Conservation (phyloP, 30 jellyfish, hydroid and myxozoan genomes). For the Turritopsis dohrnii region DNA sequence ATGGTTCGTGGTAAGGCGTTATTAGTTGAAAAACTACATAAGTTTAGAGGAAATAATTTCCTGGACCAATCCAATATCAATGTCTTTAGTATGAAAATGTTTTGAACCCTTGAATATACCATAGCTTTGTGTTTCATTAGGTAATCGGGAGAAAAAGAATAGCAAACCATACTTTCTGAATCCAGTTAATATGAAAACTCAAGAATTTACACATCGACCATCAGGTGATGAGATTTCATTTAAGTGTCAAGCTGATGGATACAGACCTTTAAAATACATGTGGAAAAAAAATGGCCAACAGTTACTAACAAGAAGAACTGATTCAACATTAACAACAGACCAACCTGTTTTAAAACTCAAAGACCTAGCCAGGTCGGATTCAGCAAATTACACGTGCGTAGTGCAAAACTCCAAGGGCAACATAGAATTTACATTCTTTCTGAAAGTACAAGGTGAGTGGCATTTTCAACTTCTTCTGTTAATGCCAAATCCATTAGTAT, state of each 20-base stretch:
- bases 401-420: conserved; percentile 49
- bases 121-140: not conserved
- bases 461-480: not conserved
- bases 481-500: not conserved
- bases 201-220: conserved; percentile 4
- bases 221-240: conserved; percentile 53
- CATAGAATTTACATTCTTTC: conserved; percentile 27
- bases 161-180: not conserved
- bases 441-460: conserved; percentile 52
- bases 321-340: conserved; percentile 16
- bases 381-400: conserved; percentile 66
- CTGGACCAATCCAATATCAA: not conserved
- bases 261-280: conserved; percentile 48
- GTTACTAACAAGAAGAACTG: conserved; percentile 47
- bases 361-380: conserved; percentile 33
- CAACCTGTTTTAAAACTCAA: conserved; percentile 36
- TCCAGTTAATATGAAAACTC: not conserved
- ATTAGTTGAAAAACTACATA: too few relatives aligned
- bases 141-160: not conserved
- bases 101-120: not conserved
- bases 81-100: not conserved
- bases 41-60: not conserved
- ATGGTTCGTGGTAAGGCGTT: not conserved
- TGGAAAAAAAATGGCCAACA: conserved; percentile 70
- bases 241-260: conserved; percentile 57